Conservation (phyloP, 2,888 invertebrate species). For the Heliconius hortense region DNA sequence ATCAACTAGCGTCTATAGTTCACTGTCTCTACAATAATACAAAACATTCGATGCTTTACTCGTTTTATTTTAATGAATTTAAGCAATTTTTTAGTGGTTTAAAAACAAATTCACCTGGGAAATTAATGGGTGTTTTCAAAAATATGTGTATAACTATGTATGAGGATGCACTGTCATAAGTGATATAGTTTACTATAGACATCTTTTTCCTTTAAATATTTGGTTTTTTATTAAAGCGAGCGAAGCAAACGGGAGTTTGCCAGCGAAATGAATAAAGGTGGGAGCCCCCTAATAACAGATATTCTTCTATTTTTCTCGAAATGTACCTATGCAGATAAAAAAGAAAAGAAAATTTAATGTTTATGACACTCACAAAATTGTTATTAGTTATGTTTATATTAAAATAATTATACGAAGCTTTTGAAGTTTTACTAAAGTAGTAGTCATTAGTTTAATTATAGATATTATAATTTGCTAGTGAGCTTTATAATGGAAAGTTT, state of each 20-base stretch:
- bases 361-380: neutral
- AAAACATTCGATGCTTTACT: neutral
- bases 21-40: neutral
- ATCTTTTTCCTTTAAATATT: too few relatives aligned
- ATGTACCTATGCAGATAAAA: neutral
- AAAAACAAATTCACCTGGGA: neutral
- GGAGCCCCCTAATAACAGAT: neutral
- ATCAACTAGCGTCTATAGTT: constrained; percentile 16
- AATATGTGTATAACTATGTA: too few relatives aligned
- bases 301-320: neutral
- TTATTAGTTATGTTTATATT: neutral
- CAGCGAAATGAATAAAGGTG: too few relatives aligned
- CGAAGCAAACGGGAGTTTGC: too few relatives aligned
- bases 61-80: neutral
- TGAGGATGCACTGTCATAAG: too few relatives aligned
- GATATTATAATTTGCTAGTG: constrained; percentile 8
- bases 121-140: too few relatives aligned
- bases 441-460: constrained; percentile 2
- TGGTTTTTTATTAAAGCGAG: too few relatives aligned
- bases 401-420: constrained; percentile 2
- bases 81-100: neutral
- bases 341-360: neutral
- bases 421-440: neutral
- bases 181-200: too few relatives aligned
- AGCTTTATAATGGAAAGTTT: neutral